phyloP scores from a whole-genome alignment of 2,888 invertebrate species.

The Notocelia uddmanniana region DNA sequence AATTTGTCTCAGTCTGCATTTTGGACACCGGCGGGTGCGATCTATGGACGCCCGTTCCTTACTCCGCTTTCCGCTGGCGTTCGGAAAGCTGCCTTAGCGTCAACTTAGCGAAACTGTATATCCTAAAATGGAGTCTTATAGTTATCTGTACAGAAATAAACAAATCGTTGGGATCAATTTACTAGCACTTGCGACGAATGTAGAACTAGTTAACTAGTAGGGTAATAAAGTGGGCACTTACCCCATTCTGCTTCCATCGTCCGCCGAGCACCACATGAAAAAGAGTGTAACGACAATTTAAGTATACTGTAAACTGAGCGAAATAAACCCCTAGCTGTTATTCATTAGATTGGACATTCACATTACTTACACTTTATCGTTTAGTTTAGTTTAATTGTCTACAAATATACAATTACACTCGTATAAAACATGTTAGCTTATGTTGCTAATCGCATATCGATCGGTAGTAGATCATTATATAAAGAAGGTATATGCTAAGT shows the following conservation, averaged over 20 bases:
- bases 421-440: too few species aligned
- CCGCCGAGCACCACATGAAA: constrained; percentile 80
- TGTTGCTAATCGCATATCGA: too few species aligned
- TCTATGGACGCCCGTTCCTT: too few species aligned
- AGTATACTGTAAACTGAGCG: constrained; percentile 74
- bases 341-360: constrained; percentile 73
- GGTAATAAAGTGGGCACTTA: constrained; percentile 77
- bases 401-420: too few species aligned
- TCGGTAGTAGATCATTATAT: too few species aligned
- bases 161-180: constrained; percentile 42
- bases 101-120: not conserved
- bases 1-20: too few species aligned
- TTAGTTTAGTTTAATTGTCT: too few species aligned
- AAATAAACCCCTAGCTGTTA: constrained; percentile 60
- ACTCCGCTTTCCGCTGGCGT: too few species aligned
- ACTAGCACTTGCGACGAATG: constrained; percentile 63
- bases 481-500: too few species aligned
- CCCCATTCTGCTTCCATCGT: constrained; percentile 84
- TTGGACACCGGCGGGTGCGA: too few species aligned
- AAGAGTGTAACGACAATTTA: constrained; percentile 78
- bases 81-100: not conserved
- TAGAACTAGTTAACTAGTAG: constrained; percentile 72
- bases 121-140: not conserved
- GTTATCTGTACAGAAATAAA: constrained; percentile 1
- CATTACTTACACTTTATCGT: constrained; percentile 63